A percentile compares a stretch with the other conserved stretches of the same genome.
Evolutionary conservation across 2,797 vertebrate species (phyloP).

Genomic region (Silurus lanzhouensis): DNA sequence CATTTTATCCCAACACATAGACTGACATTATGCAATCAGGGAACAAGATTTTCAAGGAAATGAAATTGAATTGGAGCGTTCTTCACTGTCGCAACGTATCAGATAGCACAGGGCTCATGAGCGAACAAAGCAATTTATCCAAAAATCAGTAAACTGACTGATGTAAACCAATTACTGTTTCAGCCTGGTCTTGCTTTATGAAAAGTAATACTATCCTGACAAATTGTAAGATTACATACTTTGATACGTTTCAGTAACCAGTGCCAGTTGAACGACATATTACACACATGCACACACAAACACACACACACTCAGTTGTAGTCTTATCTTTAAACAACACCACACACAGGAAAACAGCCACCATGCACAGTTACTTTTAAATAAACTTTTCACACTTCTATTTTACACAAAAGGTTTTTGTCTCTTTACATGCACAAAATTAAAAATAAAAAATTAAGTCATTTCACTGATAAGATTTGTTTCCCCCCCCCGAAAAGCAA

Average conservation of each 20-base stretch:
- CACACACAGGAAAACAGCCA: slow-evolving; percentile 5
- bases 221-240: neutral
- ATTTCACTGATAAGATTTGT: neutral
- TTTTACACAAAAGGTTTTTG: neutral
- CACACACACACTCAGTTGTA: neutral
- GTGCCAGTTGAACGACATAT: neutral
- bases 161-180: neutral
- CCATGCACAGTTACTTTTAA: neutral
- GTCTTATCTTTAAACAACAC: neutral
- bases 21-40: neutral
- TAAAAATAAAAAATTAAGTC: neutral
- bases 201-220: neutral
- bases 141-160: neutral
- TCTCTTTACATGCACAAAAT: neutral
- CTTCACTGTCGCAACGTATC: neutral
- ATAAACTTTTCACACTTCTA: neutral
- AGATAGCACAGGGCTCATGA: neutral
- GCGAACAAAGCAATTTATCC: neutral
- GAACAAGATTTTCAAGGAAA: neutral
- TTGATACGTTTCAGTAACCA: no score
- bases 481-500: neutral
- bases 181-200: neutral
- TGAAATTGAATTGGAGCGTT: neutral
- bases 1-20: neutral
- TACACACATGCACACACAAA: neutral